These are phyloP conservation scores for Psilanteris sp. DNA, from an alignment of 1,140 invertebrate genomes.

Conservation along the genomic window DNA sequence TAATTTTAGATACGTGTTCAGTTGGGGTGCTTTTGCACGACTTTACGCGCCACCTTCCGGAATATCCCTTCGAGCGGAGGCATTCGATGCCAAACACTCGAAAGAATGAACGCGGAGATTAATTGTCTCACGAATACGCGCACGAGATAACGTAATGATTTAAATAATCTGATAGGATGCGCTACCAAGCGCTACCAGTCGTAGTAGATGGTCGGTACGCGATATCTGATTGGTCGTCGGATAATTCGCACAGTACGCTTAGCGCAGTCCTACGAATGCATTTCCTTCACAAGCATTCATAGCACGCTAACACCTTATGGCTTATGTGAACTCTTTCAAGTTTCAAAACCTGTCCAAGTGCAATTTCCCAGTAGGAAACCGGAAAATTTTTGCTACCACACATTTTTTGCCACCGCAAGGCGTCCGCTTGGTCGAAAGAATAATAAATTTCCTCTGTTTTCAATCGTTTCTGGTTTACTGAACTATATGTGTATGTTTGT, in stretches of 20 bases:
- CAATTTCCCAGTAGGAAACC: conserved; percentile 50
- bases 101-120: conserved; percentile 12
- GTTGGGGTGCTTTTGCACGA: conserved; percentile 17
- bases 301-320: conserved; percentile 49
- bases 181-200: conserved; percentile 34
- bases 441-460: no score
- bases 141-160: conserved; percentile 33
- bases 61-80: neutral
- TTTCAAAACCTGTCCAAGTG: conserved; percentile 55
- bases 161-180: conserved; percentile 40
- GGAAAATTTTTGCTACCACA: conserved; percentile 41
- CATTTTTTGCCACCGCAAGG: conserved; percentile 36
- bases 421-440: no score
- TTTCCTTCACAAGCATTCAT: conserved; percentile 47
- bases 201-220: conserved; percentile 18
- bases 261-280: conserved; percentile 57
- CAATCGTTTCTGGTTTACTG: no score
- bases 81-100: neutral
- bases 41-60: neutral
- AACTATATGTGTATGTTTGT: no score
- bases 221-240: conserved; percentile 51
- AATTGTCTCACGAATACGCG: conserved; percentile 42
- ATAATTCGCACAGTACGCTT: conserved; percentile 54
- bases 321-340: conserved; percentile 56
- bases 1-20: conserved; percentile 20